phyloP scores from a whole-genome alignment of 2,888 invertebrate species.

The Papilio protenor region DNA sequence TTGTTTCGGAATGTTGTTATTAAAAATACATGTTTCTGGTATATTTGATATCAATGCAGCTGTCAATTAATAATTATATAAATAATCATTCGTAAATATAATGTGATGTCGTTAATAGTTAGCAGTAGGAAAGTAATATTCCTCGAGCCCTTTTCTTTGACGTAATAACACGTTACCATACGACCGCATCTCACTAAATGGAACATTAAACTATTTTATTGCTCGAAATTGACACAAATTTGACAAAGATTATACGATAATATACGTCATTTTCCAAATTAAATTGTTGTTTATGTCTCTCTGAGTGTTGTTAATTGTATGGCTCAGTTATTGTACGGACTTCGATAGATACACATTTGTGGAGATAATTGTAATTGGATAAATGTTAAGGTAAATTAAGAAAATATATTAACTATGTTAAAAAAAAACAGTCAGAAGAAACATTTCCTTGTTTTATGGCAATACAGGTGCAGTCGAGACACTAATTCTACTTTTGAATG shows the following conservation, averaged over 20 bases:
- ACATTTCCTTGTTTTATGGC: background rate
- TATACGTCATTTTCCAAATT: conserved; percentile 66
- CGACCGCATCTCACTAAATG: conserved; percentile 80
- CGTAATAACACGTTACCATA: conserved; percentile 71
- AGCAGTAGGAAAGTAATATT: conserved; percentile 44
- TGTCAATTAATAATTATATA: conserved; percentile 21
- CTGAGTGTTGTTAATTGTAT: conserved; percentile 44
- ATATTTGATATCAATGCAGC: background rate
- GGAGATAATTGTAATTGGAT: background rate
- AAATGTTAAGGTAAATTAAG: background rate
- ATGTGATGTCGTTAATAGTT: conserved; percentile 41
- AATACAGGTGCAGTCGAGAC: background rate
- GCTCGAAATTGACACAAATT: conserved; percentile 80
- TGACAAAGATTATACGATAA: conserved; percentile 78
- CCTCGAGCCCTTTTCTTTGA: conserved; percentile 55
- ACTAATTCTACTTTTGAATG: too few species aligned
- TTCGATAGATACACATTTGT: background rate
- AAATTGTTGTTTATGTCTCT: conserved; percentile 58
- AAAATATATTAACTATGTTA: background rate
- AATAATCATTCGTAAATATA: conserved; percentile 16
- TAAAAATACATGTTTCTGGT: background rate
- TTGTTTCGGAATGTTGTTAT: too few species aligned
- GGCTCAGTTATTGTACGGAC: conserved; percentile 15
- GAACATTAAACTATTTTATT: conserved; percentile 83
- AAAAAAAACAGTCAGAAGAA: background rate